Evolutionary conservation across 53 echinoderm and acorn worm genomes (phyloP).

Genomic region (Stichopus horrens): DNA sequence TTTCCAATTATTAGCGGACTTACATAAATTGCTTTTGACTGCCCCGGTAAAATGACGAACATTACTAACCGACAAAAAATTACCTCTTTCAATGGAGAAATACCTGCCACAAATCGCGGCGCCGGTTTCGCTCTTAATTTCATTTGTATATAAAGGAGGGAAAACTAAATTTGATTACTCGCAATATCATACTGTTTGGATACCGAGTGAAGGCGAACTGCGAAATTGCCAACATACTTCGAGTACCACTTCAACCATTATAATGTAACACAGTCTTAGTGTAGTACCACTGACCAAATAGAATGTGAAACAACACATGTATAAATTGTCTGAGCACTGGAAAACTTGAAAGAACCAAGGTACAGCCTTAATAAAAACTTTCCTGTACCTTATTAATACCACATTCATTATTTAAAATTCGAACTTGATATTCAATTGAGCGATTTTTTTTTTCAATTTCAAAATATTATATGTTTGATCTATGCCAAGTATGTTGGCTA

Average conservation of each 20-base stretch:
- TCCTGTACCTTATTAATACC: too few species aligned
- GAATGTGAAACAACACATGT: background rate
- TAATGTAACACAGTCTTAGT: background rate
- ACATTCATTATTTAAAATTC: too few species aligned
- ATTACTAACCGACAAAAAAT: background rate
- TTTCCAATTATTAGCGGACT: background rate
- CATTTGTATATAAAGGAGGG: background rate
- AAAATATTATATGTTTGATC: too few species aligned
- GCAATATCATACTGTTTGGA: background rate
- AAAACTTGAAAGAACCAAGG: too few species aligned
- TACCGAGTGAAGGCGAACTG: background rate
- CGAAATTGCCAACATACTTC: background rate
- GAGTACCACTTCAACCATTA: background rate
- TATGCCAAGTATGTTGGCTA: too few species aligned
- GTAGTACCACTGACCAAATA: background rate
- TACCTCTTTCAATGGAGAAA: background rate
- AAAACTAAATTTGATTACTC: background rate
- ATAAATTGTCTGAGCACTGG: background rate
- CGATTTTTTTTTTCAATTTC: too few species aligned
- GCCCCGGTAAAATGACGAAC: background rate
- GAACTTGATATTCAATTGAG: too few species aligned
- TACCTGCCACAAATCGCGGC: background rate
- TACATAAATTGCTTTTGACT: background rate
- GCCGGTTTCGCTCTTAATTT: background rate
- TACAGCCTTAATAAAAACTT: too few species aligned